Evolutionary conservation across 2,797 vertebrate genomes (phyloP), one percentile per base, ranked within the genome.

Genomic region (Arnoldichthys spilopterus): DNA sequence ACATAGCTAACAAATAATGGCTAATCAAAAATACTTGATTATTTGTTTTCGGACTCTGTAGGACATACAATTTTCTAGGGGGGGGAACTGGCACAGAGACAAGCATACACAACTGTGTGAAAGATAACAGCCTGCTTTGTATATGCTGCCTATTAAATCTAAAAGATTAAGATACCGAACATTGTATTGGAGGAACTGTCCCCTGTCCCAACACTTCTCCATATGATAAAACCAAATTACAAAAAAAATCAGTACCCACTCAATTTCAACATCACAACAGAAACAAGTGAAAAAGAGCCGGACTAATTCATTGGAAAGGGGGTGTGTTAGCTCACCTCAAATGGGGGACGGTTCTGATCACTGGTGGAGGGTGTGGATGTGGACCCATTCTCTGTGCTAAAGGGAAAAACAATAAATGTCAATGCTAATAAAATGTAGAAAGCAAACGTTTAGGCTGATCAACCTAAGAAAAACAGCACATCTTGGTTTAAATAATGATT

Each of bases 341-440:
- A 95, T 0, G 93, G 86, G 43, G 94, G 92, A 56, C 94, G 93
- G 89, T 88, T 95, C 87, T 95, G 96, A 49, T 96, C 95, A 0
- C 90, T 85, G 80, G 91, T 84, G 49, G 96, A 92, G 0, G 95
- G 88, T 1, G 94, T 93, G 40, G 96, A 94, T 51, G 91, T 91
- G 16, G 95, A 95, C 26, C 90, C 93, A 84, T 94, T 96, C 85
- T 97, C 97, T 71, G 91, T 30, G 16, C 94, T 98, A 90, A 84
- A 91, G 71, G 0, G 67, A 83, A 37, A 89, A 51, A 63, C 22
- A 66, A 68, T 9, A 11, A 3, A 47, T 58, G 58, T 73, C n/a
- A 73, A 6, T 6, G n/a, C 8, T 18, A 30, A 18, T 9, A 58
- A 12, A 61, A 9, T 7, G 13, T 26, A 18, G 8, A 9, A 59